Evolutionary conservation across 2,797 vertebrate genomes (phyloP), one percentile per base, ranked within the genome.

Genomic region (Platyrinchus mystaceus): DNA sequence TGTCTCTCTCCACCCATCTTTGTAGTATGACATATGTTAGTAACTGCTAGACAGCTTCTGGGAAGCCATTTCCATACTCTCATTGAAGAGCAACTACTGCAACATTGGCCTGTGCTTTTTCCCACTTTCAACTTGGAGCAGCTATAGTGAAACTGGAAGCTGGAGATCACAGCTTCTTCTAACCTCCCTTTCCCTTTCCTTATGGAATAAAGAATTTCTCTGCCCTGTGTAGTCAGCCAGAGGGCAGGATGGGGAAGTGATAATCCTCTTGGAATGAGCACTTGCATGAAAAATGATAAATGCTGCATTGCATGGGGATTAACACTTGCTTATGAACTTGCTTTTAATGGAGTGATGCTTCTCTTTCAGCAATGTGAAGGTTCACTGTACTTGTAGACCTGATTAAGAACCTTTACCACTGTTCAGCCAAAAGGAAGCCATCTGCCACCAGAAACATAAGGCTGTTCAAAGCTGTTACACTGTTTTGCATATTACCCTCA

Each of bases 161-260:
- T 76, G 55, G 62, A 90, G 76, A 90, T 94, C 89, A 86, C 73
- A 90, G 76, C 69, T 95, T 94, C 77, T 63, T 93, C 32, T 73
- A 91, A 18, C 46, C 83, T 96, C 76, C 76, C 50, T 81, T 77
- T 93, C 50, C 66, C 47, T 26, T 91, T 95, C 90, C 93, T 88
- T 93, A 94, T 95, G 94, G 87, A 96, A 96, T 94, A 90, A 94
- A 91, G 76, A 66, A 76, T 79, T 84, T 86, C 55, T 95, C 73
- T 96, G 83, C 94, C 94, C 95, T 66, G 66, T 66, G 62, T 96
- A 88, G 85, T 94, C 93, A 96, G 91, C 79, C 90, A 95, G 95
- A 96, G 93, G 96, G 94, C 93, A 96, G 90, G 90, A 96, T 95
- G 94, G 80, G 93, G 95, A 96, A 96, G 95, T 86, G 96, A 96